Evolutionary conservation across 1,140 invertebrate genomes (phyloP).

Genomic region (Pseudachorutes palmiensis): DNA sequence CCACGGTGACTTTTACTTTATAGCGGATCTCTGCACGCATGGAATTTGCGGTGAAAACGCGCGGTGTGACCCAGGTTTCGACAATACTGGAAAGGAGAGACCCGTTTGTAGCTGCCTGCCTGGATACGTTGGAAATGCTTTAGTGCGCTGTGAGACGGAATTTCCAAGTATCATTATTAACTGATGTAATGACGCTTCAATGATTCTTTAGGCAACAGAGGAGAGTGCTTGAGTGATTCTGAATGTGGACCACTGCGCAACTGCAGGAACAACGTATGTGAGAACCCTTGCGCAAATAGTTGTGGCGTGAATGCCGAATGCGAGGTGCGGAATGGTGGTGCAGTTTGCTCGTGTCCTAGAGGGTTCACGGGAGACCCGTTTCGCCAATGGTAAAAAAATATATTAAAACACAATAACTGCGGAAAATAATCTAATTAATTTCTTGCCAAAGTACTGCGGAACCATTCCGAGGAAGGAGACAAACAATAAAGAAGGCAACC

Average conservation of each 20-base stretch:
- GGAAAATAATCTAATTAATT: background rate
- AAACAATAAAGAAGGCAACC: no score
- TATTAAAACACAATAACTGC: background rate
- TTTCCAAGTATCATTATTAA: background rate
- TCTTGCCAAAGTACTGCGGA: slow-evolving; percentile 21
- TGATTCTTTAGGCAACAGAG: slow-evolving; percentile 50
- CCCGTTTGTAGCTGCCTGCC: slow-evolving; percentile 66
- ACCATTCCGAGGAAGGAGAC: slow-evolving; percentile 26
- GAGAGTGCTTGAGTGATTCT: slow-evolving; percentile 63
- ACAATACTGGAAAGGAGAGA: slow-evolving; percentile 66
- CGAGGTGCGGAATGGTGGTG: slow-evolving; percentile 66
- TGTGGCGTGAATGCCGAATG: slow-evolving; percentile 31
- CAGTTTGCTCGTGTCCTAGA: slow-evolving; percentile 53
- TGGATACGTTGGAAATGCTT: slow-evolving; percentile 68
- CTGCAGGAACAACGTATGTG: slow-evolving; percentile 54
- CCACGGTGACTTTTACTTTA: background rate
- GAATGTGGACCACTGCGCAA: slow-evolving; percentile 63
- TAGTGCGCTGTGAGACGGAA: slow-evolving; percentile 43
- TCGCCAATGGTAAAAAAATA: slow-evolving; percentile 1
- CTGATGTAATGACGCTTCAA: slow-evolving; percentile 15
- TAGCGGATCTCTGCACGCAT: slow-evolving; percentile 69
- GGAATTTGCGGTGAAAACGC: slow-evolving; percentile 78
- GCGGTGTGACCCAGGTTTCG: slow-evolving; percentile 69
- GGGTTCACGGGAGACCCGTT: slow-evolving; percentile 29
- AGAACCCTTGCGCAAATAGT: slow-evolving; percentile 27